Conservation (phyloP, 2,888 invertebrate species). For the Scaptomyza polygonia region DNA sequence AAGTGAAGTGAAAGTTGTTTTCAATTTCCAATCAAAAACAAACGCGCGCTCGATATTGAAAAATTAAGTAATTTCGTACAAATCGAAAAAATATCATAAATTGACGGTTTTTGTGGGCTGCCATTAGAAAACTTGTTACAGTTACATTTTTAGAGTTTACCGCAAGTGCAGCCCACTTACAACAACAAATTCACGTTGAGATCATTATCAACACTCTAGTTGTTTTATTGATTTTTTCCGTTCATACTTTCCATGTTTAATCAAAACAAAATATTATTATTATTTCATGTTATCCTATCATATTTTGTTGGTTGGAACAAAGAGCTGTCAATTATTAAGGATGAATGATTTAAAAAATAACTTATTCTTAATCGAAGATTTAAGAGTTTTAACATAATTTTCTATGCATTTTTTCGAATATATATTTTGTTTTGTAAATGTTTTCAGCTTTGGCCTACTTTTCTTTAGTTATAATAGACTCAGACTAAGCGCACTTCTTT, state of each 20-base stretch:
- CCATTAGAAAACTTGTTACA: slow-evolving; percentile 47
- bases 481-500: background rate
- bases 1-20: slow-evolving; percentile 70
- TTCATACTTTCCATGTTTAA: background rate
- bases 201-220: slow-evolving; percentile 56
- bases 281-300: background rate
- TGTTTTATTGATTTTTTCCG: slow-evolving; percentile 26
- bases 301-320: background rate
- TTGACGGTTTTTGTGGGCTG: slow-evolving; percentile 34
- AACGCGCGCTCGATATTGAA: slow-evolving; percentile 37
- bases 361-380: too few relatives aligned
- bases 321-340: too few relatives aligned
- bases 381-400: too few relatives aligned
- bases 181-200: slow-evolving; percentile 17
- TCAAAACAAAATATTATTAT: background rate
- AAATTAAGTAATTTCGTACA: slow-evolving; percentile 64
- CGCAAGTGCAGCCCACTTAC: slow-evolving; percentile 27
- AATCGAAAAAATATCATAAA: slow-evolving; percentile 29
- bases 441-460: too few relatives aligned
- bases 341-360: too few relatives aligned
- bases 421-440: too few relatives aligned
- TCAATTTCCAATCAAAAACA: slow-evolving; percentile 55
- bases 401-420: too few relatives aligned
- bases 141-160: slow-evolving; percentile 31
- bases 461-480: too few relatives aligned